A percentile compares a stretch with the other conserved stretches of the same genome.
Evolutionary conservation across 2,888 invertebrate species (phyloP).

Genomic region (Drosophila stalkeri): DNA sequence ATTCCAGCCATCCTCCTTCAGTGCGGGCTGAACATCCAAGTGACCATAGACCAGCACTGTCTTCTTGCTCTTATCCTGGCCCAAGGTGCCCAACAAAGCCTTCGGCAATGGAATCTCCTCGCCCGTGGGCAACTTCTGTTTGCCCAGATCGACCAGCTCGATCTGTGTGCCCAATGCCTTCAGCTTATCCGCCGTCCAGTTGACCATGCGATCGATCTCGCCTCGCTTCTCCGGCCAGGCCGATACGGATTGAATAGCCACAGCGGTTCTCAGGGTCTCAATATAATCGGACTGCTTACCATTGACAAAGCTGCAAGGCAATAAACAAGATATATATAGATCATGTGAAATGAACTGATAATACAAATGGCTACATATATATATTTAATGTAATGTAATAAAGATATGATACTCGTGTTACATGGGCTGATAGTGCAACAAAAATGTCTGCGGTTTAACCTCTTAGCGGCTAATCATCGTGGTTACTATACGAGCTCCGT

Average conservation of each 20-base stretch:
- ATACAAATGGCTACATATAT: not conserved
- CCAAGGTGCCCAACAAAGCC: slow-evolving; percentile 92
- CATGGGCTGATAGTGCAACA: slow-evolving; percentile 16
- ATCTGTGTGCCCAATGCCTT: slow-evolving; percentile 90
- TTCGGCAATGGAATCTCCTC: slow-evolving; percentile 92
- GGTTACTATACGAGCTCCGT: not conserved
- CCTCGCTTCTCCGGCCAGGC: slow-evolving; percentile 93
- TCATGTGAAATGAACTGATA: slow-evolving; percentile 26
- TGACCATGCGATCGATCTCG: slow-evolving; percentile 93
- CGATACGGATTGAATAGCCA: slow-evolving; percentile 98
- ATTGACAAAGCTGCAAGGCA: slow-evolving; percentile 87
- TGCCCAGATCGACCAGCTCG: slow-evolving; percentile 91
- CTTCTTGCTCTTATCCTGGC: slow-evolving; percentile 93
- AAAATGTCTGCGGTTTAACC: slow-evolving; percentile 18
- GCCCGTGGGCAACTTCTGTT: slow-evolving; percentile 90
- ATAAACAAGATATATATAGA: slow-evolving; percentile 24
- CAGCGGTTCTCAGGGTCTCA: slow-evolving; percentile 91
- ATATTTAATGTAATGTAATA: slow-evolving; percentile 25
- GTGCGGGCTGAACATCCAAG: slow-evolving; percentile 98
- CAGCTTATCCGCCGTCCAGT: slow-evolving; percentile 91
- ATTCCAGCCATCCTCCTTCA: slow-evolving; percentile 97
- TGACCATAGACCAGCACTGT: slow-evolving; percentile 98
- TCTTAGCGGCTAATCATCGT: not conserved
- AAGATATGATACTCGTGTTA: slow-evolving; percentile 12
- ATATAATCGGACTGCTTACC: slow-evolving; percentile 91